Evolutionary conservation across 2,888 invertebrate genomes (phyloP).

Genomic region (Nomada fabriciana): DNA sequence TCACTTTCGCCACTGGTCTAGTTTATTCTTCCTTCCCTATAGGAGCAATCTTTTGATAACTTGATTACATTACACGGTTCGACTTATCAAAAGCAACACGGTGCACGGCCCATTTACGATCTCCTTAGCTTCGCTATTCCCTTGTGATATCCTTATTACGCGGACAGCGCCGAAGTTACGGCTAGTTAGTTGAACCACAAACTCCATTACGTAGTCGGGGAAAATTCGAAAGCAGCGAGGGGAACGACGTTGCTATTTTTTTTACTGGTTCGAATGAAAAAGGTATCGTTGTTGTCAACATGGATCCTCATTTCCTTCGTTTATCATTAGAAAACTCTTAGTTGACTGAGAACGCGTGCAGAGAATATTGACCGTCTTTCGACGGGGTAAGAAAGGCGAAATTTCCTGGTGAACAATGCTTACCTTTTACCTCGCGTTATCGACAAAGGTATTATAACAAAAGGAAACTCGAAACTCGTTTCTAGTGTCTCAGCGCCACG

Average conservation of each 20-base stretch:
- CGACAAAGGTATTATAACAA: conserved; percentile 47
- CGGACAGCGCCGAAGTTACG: conserved; percentile 41
- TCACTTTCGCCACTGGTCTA: neutral
- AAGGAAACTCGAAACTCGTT: conserved; percentile 35
- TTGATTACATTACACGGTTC: conserved; percentile 14
- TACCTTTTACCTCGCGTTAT: conserved; percentile 29
- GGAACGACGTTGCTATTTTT: conserved; percentile 6
- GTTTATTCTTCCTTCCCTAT: neutral
- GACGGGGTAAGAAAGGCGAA: conserved; percentile 15
- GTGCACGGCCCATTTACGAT: conserved; percentile 28
- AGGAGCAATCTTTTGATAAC: neutral
- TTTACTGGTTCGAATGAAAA: conserved; percentile 41
- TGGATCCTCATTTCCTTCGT: conserved; percentile 45
- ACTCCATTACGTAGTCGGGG: conserved; percentile 65
- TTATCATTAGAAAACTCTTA: conserved; percentile 38
- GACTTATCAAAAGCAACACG: conserved; percentile 27
- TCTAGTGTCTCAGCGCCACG: conserved; percentile 10
- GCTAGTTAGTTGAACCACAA: conserved; percentile 57
- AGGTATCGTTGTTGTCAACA: conserved; percentile 43
- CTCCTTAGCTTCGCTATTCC: conserved; percentile 23
- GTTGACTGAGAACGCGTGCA: conserved; percentile 9
- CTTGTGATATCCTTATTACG: conserved; percentile 53
- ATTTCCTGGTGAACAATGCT: conserved; percentile 44
- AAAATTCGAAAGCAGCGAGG: conserved; percentile 10
- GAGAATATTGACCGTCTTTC: conserved; percentile 55